A percentile compares a stretch with the other conserved stretches of the same genome.
phyloP scores from a whole-genome alignment of 2,797 vertebrate species.

The Acridotheres tristis region DNA sequence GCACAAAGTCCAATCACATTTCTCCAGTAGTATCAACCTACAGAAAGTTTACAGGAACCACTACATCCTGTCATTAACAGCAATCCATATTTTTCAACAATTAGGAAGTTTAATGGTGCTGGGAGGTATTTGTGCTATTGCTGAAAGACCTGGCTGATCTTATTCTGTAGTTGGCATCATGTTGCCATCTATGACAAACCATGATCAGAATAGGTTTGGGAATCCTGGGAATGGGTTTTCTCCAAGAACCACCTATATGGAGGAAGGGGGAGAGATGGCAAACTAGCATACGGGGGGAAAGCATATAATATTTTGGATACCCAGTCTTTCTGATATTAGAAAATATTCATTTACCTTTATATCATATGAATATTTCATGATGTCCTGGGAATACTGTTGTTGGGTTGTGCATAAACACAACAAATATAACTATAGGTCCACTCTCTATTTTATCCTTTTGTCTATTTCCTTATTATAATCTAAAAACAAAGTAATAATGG shows the following conservation, averaged over 20 bases:
- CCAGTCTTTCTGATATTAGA: neutral
- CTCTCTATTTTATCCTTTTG: neutral
- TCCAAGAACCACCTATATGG: neutral
- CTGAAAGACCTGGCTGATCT: neutral
- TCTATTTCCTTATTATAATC: neutral
- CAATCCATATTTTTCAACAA: neutral
- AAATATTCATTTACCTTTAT: neutral
- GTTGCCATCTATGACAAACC: neutral
- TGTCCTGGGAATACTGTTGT: neutral
- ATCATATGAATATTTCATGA: neutral
- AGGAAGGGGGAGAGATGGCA: neutral
- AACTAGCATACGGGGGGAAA: neutral
- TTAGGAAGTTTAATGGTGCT: neutral
- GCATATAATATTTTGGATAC: neutral
- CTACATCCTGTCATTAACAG: neutral
- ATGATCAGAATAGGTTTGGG: neutral
- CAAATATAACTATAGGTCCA: neutral
- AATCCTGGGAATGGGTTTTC: neutral
- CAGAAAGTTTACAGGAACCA: neutral
- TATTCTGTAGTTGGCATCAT: neutral
- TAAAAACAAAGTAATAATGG: neutral
- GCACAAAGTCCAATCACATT: accelerated
- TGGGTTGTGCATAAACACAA: neutral
- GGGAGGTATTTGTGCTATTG: neutral
- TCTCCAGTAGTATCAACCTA: neutral